Conservation (phyloP, 2,113 vertebrate species). For the Labeo rohita region DNA sequence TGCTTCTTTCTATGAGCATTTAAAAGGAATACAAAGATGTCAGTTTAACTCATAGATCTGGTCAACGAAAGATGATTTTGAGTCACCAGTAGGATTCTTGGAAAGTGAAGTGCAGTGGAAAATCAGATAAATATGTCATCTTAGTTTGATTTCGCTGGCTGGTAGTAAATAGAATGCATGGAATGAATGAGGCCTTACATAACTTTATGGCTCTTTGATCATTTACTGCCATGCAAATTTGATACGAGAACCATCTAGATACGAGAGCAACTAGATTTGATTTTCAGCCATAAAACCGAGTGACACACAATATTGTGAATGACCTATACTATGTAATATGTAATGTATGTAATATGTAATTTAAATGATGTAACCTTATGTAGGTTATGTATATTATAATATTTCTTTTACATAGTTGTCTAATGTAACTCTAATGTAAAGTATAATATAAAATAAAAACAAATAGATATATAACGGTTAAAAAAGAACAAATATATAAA, state of each 20-base stretch:
- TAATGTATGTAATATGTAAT: too few relatives aligned
- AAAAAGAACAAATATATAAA: too few relatives aligned
- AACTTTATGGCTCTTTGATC: slow-evolving; percentile 30
- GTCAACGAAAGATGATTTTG: neutral
- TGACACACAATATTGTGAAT: slow-evolving; percentile 2
- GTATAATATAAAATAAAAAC: too few relatives aligned
- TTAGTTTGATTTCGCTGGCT: neutral
- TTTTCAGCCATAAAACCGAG: neutral
- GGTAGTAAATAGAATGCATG: neutral
- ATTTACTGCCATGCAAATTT: slow-evolving; percentile 11
- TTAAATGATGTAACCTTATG: neutral
- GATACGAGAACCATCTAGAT: neutral
- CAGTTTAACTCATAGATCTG: neutral
- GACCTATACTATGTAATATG: neutral
- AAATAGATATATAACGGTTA: too few relatives aligned
- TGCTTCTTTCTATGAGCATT: neutral
- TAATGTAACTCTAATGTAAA: neutral
- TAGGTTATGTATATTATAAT: neutral
- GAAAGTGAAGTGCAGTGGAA: neutral
- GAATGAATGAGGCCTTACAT: neutral
- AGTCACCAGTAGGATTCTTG: neutral
- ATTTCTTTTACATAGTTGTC: neutral
- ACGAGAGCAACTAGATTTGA: neutral
- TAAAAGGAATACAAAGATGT: neutral
- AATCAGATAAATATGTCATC: neutral